Evolutionary conservation across 2,888 invertebrate species (phyloP).

Genomic region (Anaspis maculata): DNA sequence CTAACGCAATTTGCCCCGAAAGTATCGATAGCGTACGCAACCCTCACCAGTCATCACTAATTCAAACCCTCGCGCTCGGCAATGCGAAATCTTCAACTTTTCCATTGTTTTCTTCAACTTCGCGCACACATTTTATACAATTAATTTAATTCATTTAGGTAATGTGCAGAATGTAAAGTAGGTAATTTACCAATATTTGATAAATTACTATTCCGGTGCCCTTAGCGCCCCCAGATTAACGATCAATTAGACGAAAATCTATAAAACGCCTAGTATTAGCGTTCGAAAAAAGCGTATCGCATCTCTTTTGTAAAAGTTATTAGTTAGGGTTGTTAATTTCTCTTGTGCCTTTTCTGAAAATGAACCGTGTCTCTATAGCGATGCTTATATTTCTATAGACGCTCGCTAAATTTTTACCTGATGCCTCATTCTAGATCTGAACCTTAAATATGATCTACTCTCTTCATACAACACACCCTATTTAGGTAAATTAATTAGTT

Average conservation of each 20-base stretch:
- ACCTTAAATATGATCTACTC: conserved; percentile 16
- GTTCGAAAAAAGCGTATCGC: too few species aligned
- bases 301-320: conserved; percentile 9
- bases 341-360: conserved; percentile 29
- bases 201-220: too few species aligned
- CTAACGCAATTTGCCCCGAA: conserved; percentile 10
- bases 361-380: too few species aligned
- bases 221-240: too few species aligned
- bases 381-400: too few species aligned
- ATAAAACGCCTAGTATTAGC: too few species aligned
- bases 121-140: too few species aligned
- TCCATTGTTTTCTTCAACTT: conserved; percentile 8
- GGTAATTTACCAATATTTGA: too few species aligned
- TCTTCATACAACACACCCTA: conserved; percentile 7
- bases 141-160: too few species aligned
- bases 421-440: conserved; percentile 9
- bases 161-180: too few species aligned
- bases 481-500: conserved; percentile 20
- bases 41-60: conserved; percentile 15
- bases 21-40: conserved; percentile 8
- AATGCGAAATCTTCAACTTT: conserved; percentile 9
- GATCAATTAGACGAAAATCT: too few species aligned
- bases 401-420: conserved; percentile 19
- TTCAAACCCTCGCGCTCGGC: conserved; percentile 10
- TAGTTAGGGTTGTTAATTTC: conserved; percentile 26